Percentiles rank a stretch among this genome's conserved stretches.
These are phyloP conservation scores for Hyppa rectilinea DNA, from an alignment of 2,888 invertebrate genomes.

Conservation along the genomic window DNA sequence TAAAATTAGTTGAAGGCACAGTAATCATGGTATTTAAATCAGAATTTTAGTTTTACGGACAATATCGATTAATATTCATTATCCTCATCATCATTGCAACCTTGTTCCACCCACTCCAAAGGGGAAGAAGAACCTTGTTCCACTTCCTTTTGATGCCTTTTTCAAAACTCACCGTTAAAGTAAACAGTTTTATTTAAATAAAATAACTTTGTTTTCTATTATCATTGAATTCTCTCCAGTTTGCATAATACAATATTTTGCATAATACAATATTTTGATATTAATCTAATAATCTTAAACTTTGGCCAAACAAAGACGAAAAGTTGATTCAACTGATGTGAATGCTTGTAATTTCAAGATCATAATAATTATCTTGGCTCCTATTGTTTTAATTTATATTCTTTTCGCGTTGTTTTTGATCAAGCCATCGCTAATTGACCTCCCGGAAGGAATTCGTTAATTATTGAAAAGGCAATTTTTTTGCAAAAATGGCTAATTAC, in stretches of 20 bases:
- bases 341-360: constrained; percentile 48
- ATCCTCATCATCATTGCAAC: too few species aligned
- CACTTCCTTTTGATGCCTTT: too few species aligned
- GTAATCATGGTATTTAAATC: too few species aligned
- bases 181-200: not conserved
- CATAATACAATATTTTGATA: not conserved
- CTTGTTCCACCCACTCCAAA: too few species aligned
- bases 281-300: not conserved
- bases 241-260: not conserved
- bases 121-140: too few species aligned
- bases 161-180: too few species aligned
- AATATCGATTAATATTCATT: too few species aligned
- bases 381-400: constrained; percentile 63
- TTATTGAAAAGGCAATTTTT: constrained; percentile 68
- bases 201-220: not conserved
- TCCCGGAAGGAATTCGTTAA: constrained; percentile 69
- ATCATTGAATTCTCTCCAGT: not conserved
- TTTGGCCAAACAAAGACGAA: constrained; percentile 11
- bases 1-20: not conserved
- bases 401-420: constrained; percentile 64
- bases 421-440: constrained; percentile 68
- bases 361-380: constrained; percentile 55
- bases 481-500: constrained; percentile 66
- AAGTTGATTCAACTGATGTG: constrained; percentile 18
- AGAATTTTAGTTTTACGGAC: too few species aligned